phyloP scores from a whole-genome alignment of 2,113 vertebrate species.

The Baryphthengus martii region DNA sequence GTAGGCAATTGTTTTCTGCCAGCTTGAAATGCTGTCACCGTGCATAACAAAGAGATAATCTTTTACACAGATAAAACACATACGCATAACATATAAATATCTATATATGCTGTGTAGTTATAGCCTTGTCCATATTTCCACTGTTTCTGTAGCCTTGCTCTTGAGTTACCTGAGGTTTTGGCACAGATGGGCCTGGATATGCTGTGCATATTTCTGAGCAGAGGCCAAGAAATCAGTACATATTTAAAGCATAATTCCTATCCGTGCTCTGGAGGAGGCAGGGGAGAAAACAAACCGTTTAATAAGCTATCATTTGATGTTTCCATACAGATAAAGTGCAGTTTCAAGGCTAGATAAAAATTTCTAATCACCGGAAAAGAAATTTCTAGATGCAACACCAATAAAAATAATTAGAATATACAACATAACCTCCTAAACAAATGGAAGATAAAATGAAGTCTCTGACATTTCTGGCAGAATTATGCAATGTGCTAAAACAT shows the following conservation, averaged over 20 bases:
- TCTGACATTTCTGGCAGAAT: not conserved
- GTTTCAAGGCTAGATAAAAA: not conserved
- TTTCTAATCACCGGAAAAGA: not conserved
- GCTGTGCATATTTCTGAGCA: not conserved
- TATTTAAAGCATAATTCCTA: not conserved
- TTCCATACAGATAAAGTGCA: not conserved
- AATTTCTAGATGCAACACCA: not conserved
- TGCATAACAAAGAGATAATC: not conserved
- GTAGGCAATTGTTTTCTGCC: not conserved
- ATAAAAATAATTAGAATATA: not conserved
- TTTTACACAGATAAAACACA: rapidly evolving
- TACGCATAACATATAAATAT: not conserved
- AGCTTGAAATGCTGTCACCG: not conserved
- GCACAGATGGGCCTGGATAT: not conserved
- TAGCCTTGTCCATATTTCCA: not conserved
- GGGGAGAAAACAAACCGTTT: not conserved
- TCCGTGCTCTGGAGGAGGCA: not conserved
- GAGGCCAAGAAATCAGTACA: not conserved
- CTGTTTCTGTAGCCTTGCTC: not conserved
- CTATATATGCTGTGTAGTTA: not conserved
- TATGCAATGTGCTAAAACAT: not conserved
- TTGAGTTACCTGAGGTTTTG: not conserved
- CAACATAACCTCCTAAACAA: not conserved
- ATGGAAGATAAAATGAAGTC: not conserved
- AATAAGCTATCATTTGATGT: not conserved